phyloP scores from a whole-genome alignment of 2,113 vertebrate species.

The Eonycteris spelaea region DNA sequence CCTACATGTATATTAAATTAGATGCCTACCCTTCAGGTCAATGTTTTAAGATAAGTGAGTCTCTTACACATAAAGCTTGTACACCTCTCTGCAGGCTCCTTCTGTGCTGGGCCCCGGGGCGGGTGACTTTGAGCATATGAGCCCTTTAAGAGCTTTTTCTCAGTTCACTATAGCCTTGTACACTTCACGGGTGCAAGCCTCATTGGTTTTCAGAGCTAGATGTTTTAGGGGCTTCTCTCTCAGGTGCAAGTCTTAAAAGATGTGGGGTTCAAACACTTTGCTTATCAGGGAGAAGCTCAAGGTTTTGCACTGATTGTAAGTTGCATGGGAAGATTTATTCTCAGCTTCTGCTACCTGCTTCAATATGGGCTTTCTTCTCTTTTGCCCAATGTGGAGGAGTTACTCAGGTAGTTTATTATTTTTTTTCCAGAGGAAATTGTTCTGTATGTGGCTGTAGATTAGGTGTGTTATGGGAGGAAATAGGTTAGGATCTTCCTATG shows the following conservation, averaged over 20 bases:
- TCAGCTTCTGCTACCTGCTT: neutral
- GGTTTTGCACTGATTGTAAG: neutral
- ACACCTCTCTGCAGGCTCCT: neutral
- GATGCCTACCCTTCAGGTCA: neutral
- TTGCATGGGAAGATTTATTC: neutral
- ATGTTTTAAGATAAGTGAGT: neutral
- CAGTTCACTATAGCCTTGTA: neutral
- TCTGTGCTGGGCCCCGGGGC: neutral
- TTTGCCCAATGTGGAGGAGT: too few relatives aligned
- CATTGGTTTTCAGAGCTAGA: neutral
- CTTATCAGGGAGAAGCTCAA: neutral
- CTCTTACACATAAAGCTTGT: neutral
- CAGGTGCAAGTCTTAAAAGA: neutral
- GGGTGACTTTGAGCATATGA: neutral
- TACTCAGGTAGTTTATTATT: neutral
- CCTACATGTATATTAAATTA: neutral
- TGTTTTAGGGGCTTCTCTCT: neutral
- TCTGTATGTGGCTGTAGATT: neutral
- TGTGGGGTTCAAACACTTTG: neutral
- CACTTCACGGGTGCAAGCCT: neutral
- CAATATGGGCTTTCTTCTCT: neutral
- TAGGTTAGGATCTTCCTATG: neutral
- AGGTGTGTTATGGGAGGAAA: neutral
- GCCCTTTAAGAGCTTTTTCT: neutral
- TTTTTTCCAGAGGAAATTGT: neutral